Evolutionary conservation across 2,888 invertebrate genomes (phyloP), one percentile per base, ranked within the genome.

Genomic region (Oxystoma pomonae): DNA sequence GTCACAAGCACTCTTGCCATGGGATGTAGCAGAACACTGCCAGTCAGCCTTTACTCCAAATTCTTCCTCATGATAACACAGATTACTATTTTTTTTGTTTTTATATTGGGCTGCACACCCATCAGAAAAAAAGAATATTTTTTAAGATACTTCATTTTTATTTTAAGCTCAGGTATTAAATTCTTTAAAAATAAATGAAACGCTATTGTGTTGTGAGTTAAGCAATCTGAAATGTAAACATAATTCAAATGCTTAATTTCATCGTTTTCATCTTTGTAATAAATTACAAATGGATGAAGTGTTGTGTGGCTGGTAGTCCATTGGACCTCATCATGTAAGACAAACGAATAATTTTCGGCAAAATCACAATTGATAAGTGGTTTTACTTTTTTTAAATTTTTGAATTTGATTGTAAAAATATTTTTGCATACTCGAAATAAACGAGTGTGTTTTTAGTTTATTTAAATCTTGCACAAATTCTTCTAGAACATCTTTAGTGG

Each of bases 1-100:
- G 21, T 57, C 57, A 16, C 57, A 57, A 16, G 21, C 9, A 21
- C 22, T 18, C 18, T 57, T 57, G 1, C 57, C 57, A 9, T 57
- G 57, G 9, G 22, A 22, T 1, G 57, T 57, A 16, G 57, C 9
- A 16, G 16, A 20, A 18, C 20, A 57, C 18, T 21, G 16, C 57
- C 57, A 57, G 1, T 35, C 5, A 35, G 12, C 35, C 35, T 35
- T 35, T 35, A 35, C 5, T 35, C 35, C 35, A 35, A 35, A 35
- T 35, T 35, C 35, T 35, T 35, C 35, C 35, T 3, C 35, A 35
- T 35, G 35, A 35, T 35, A 35, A 35, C 35, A 35, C 35, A 35
- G 35, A 35, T 35, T 35, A 35, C 3, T 35, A 35, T 35, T 35
- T 35, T 35, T 35, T 35, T 35, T 35, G 12, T 35, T 35, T 35